These are phyloP conservation scores for Ephialtes manifestator DNA, from an alignment of 2,888 invertebrate genomes.

Conservation along the genomic window DNA sequence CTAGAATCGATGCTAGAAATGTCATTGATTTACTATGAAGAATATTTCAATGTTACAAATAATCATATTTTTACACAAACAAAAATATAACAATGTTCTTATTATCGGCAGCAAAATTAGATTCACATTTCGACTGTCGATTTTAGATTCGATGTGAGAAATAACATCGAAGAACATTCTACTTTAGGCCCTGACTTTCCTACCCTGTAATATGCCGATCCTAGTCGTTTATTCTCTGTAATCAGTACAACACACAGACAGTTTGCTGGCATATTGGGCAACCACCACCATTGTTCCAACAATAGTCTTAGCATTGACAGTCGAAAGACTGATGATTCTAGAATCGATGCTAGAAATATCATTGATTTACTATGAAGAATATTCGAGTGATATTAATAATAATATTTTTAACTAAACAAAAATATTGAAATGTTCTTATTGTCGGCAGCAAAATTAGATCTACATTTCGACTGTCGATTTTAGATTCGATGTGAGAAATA, in stretches of 20 bases:
- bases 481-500: no score
- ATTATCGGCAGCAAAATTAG: not conserved
- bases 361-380: no score
- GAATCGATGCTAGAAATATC: no score
- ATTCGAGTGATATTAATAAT: not conserved
- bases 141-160: no score
- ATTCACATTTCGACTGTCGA: no score
- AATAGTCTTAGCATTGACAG: not conserved
- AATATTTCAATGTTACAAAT: not conserved
- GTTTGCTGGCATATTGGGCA: not conserved
- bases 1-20: no score
- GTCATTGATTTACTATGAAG: no score
- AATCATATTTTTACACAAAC: not conserved
- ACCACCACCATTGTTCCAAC: not conserved
- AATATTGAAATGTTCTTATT: not conserved
- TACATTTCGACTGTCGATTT: no score
- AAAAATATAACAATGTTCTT: not conserved
- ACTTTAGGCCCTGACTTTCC: conserved; percentile 11
- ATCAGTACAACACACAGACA: conserved; percentile 31
- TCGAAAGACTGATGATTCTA: no score
- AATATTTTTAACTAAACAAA: not conserved
- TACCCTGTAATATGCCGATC: conserved; percentile 37
- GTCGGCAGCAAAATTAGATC: not conserved
- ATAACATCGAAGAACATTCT: not conserved
- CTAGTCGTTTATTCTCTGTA: conserved; percentile 31